Evolutionary conservation across 2,113 vertebrate genomes (phyloP), one percentile per base, ranked within the genome.

Genomic region (Odobenus rosmarus): DNA sequence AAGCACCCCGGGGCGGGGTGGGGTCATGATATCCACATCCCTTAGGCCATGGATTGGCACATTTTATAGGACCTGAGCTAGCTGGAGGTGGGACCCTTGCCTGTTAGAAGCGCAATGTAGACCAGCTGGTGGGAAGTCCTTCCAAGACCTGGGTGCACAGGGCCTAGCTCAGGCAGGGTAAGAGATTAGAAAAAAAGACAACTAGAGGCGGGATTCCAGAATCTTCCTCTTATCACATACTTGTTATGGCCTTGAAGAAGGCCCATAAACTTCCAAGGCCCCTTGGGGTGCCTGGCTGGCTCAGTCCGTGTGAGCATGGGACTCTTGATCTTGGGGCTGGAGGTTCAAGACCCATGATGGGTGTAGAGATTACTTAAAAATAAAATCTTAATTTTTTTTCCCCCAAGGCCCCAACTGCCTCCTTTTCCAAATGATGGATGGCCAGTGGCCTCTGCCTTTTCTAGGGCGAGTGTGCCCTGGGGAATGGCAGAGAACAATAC

Each of bases 401-500:
- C 28, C 28, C 21, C 24, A 18, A 28, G 28, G 36, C 72, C 46
- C 79, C 46, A 23, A 6, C 13, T n/a, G 24, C 57, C 69, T 74
- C 79, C 57, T 59, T 76, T 62, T 28, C 46, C 79, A 39, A 21
- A 5, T 14, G 26, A 39, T 59, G 23, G 42, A 10, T 15, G 36
- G 62, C 51, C 79, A 39, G 53, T 33, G 62, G 53, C 13, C 46
- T 46, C 57, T 39, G 28, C 18, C 49, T 24, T 7, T 13, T 19
- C 69, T 39, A 4, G 69, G 81, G 21, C 49, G 33, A 23, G 67
- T 5, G 85, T 31, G 36, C 26, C 0, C 0, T 1, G 33, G 21
- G 31, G 5, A 21, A 26, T 4, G 26, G 21, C 2, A 3, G 42
- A 31, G 39, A 36, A 28, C 33, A 8, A 11, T 1, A 2, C 1